A percentile compares a stretch with the other conserved stretches of the same genome.
Conservation (phyloP, 30 jellyfish, hydroid and myxozoan species). For the Hydractinia echinata region DNA sequence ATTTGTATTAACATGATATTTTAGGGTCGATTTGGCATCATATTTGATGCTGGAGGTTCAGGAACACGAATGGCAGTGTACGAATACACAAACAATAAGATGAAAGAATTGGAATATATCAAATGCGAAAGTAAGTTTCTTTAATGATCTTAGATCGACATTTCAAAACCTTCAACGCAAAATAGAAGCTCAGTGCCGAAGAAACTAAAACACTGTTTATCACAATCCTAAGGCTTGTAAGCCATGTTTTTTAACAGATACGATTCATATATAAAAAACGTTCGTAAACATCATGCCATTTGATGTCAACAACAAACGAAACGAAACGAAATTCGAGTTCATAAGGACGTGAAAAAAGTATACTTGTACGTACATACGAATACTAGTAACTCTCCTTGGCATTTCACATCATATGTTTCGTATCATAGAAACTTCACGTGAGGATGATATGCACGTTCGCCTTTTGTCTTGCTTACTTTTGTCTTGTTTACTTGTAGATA, state of each 20-base stretch:
- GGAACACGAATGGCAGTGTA: slow-evolving; percentile 29
- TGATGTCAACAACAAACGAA: too few species aligned
- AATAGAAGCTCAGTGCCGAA: too few species aligned
- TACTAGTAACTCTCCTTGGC: not conserved
- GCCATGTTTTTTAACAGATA: too few species aligned
- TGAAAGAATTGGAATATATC: not conserved
- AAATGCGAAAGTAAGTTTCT: slow-evolving; percentile 20
- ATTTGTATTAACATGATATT: not conserved
- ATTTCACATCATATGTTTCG: not conserved
- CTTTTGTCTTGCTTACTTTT: not conserved
- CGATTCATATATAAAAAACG: too few species aligned
- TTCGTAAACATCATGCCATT: too few species aligned
- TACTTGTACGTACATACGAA: too few species aligned
- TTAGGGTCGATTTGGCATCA: slow-evolving; percentile 35
- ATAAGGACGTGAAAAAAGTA: too few species aligned
- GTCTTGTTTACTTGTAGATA: not conserved
- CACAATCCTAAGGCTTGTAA: too few species aligned
- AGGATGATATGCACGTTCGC: too few species aligned
- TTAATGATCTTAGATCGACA: not conserved
- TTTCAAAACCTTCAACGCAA: too few species aligned
- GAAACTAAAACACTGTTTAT: too few species aligned
- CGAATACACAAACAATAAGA: not conserved
- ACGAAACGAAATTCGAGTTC: too few species aligned
- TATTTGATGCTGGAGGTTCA: slow-evolving; percentile 41
- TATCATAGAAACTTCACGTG: not conserved